Conservation (phyloP, 2,113 vertebrate genomes). For the Perccottus glenii region DNA sequence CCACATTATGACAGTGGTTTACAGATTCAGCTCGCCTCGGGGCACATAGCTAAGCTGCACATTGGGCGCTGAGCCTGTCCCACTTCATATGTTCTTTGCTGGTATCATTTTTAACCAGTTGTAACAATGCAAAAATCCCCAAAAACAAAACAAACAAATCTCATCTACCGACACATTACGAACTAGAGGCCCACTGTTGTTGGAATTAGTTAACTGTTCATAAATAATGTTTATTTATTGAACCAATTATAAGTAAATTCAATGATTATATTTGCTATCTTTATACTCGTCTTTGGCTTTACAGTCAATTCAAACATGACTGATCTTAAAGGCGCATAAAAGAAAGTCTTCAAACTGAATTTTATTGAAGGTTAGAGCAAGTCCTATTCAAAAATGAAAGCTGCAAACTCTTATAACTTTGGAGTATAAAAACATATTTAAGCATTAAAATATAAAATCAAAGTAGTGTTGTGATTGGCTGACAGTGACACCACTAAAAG, state of each 20-base stretch:
- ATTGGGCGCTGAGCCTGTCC: slow-evolving; percentile 32
- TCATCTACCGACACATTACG: too few relatives aligned
- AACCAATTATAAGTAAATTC: too few relatives aligned
- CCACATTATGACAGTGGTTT: slow-evolving; percentile 44
- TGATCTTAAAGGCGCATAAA: too few relatives aligned
- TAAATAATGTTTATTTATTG: too few relatives aligned
- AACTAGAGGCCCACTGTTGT: too few relatives aligned
- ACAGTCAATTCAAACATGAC: too few relatives aligned
- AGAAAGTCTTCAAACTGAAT: too few relatives aligned
- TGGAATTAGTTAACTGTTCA: too few relatives aligned
- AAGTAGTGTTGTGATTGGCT: neutral
- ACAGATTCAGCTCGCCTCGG: slow-evolving; percentile 32
- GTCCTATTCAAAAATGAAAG: too few relatives aligned
- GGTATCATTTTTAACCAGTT: slow-evolving; percentile 17
- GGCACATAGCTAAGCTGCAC: slow-evolving; percentile 33
- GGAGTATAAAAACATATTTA: neutral
- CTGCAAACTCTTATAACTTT: neutral
- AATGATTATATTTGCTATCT: too few relatives aligned
- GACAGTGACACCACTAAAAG: neutral
- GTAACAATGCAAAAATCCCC: slow-evolving; percentile 1
- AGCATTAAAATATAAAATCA: neutral
- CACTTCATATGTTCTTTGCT: slow-evolving; percentile 24
- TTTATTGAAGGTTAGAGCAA: too few relatives aligned
- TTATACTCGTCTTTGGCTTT: too few relatives aligned
- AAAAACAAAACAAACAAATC: neutral